Evolutionary conservation across 2,113 vertebrate genomes (phyloP), one percentile per base, ranked within the genome.

Genomic region (Amia ocellicauda): DNA sequence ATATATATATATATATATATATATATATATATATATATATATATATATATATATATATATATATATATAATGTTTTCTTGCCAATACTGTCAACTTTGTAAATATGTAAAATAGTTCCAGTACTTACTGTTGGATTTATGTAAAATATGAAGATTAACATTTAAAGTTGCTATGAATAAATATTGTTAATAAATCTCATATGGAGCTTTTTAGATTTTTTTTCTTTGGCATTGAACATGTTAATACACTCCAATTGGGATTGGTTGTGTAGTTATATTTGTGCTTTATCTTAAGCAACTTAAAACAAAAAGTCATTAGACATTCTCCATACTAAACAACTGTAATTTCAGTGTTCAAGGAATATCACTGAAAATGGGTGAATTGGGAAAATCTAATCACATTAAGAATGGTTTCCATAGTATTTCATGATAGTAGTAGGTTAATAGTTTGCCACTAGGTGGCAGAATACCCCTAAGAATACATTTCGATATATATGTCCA

Each of bases 111-210:
- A 72, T 60, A 75, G 53, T 70, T 67, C 29, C 69, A 80, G 67
- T 79, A 77, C 75, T 81, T 74, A 83, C 69, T 60, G 72, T 81
- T 70, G 67, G 66, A 57, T 75, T 66, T 57, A 78, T 77, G 73
- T 79, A 47, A 54, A 61, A 67, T 62, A 61, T 42, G 27, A 73
- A 79, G 66, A 82, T 71, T 78, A 80, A 81, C 79, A 77, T 61
- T 81, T 75, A 70, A 79, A 69, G 65, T 76, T 83, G 74, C 81
- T 75, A 68, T 83, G 68, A 85, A 83, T 82, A 83, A 85, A 85
- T 72, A 78, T 70, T 78, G 72, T 80, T 83, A 81, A 85, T 83
- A 83, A 74, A 76, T 82, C 78, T 66, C 71, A 72, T 24, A 22
- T 36, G 65, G 20, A 50, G 16, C 45, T 10, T 73, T 41, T 16